Conservation (phyloP, 2,888 invertebrate species). For the Xanthorhoe spadicearia region DNA sequence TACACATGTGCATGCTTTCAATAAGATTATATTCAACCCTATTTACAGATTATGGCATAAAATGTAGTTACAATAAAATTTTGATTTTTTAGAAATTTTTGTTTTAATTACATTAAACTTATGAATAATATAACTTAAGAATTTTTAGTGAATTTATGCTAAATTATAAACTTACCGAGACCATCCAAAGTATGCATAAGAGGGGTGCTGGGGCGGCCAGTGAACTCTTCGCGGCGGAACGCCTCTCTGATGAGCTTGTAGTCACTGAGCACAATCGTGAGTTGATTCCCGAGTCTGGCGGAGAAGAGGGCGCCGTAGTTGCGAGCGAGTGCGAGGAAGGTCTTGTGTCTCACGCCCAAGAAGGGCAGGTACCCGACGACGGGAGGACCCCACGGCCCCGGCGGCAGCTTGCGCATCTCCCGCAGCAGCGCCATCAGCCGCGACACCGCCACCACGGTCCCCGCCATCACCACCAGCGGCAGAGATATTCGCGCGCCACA, state of each 20-base stretch:
- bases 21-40: conserved; percentile 9
- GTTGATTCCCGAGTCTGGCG: conserved; percentile 91
- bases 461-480: conserved; percentile 77
- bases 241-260: conserved; percentile 93
- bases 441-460: conserved; percentile 78
- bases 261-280: conserved; percentile 94
- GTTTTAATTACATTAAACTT: background rate
- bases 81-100: background rate
- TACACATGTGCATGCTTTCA: conserved; percentile 52
- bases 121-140: background rate
- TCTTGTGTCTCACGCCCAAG: conserved; percentile 91
- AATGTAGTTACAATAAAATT: background rate
- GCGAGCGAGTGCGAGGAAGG: conserved; percentile 90
- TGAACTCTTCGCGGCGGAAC: conserved; percentile 94
- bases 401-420: conserved; percentile 86
- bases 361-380: conserved; percentile 93
- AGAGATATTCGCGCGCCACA: conserved; percentile 71
- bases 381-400: conserved; percentile 95
- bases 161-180: conserved; percentile 89
- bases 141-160: background rate
- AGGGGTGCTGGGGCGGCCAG: conserved; percentile 93
- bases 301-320: conserved; percentile 93
- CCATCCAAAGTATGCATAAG: conserved; percentile 94
- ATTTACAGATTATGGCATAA: background rate
- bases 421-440: conserved; percentile 76